Conservation (phyloP, 2,113 vertebrate genomes). For the Entomyzon cyanotis region DNA sequence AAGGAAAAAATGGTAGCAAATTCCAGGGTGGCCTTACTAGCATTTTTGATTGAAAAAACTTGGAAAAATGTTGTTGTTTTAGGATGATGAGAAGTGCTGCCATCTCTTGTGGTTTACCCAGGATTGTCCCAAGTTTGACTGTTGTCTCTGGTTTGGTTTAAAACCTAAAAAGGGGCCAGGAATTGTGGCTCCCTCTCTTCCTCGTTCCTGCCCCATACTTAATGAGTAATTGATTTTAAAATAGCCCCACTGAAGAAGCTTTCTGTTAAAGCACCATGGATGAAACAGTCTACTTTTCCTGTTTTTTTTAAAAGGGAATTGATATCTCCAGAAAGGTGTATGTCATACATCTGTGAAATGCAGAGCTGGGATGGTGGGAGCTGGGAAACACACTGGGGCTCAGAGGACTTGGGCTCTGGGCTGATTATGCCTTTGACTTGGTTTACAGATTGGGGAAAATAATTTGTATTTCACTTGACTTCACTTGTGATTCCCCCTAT, state of each 20-base stretch:
- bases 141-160: constrained; percentile 54
- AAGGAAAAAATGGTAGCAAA: constrained; percentile 64
- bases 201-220: background rate
- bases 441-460: background rate
- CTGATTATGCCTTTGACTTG: background rate
- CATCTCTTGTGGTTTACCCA: constrained; percentile 64
- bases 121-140: constrained; percentile 51
- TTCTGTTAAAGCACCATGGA: background rate
- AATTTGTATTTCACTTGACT: rapidly evolving
- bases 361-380: background rate
- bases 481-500: background rate
- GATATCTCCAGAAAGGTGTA: background rate
- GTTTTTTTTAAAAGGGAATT: background rate
- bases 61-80: constrained; percentile 60
- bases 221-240: background rate
- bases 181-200: background rate
- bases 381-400: background rate
- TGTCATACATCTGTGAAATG: background rate
- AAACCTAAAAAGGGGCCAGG: constrained; percentile 18
- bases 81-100: constrained; percentile 53
- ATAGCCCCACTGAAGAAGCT: background rate
- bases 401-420: background rate
- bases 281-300: background rate
- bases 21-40: constrained; percentile 66
- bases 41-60: constrained; percentile 57